Evolutionary conservation across 2,113 vertebrate genomes (phyloP), one percentile per base, ranked within the genome.

Genomic region (Chamaetylas fuelleborni): DNA sequence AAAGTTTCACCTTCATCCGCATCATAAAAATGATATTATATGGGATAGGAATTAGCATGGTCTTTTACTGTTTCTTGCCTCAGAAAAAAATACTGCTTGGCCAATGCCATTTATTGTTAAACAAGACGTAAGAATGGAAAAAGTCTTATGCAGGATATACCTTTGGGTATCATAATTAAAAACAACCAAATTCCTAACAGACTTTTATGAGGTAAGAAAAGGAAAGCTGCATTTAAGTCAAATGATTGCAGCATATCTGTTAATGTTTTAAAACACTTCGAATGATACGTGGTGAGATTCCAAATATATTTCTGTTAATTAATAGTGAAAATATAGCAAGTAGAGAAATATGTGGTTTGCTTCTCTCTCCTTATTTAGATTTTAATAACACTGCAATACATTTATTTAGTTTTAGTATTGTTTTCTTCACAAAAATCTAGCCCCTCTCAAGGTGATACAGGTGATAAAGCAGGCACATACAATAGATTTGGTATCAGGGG

Each of bases 401-500:
- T 90, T 88, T 86, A 81, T 95, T 96, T 93, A 58, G 51, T 81
- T 95, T 96, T 74, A 81, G 43, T 67, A 69, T 58, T 97, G 86
- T 89, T 96, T 98, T 95, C 80, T 90, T 96, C 85, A 96, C 70
- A 81, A 89, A 91, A 93, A 89, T 93, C 89, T 61, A 85, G 78
- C 26, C 53, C 72, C 77, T 90, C 80, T 94, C 43, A 43, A 94
- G 91, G 79, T n/a, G 66, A 96, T 93, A 90, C 33, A 96, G 79
- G 36, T n/a, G 86, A 96, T 97, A 95, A 97, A 92, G 19, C 23
- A 96, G 87, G 67, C 66, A 94, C 54, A 73, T 80, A 93, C 66
- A 94, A 93, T 42, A 94, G 54, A 88, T 95, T 95, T 92, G 93
- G 61, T 80, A 94, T 95, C 77, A 90, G 69, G 67, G 40, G 69